Base-by-base conservation (phyloP, 2,113 vertebrate genomes). In the Zapornia atra region DNA sequence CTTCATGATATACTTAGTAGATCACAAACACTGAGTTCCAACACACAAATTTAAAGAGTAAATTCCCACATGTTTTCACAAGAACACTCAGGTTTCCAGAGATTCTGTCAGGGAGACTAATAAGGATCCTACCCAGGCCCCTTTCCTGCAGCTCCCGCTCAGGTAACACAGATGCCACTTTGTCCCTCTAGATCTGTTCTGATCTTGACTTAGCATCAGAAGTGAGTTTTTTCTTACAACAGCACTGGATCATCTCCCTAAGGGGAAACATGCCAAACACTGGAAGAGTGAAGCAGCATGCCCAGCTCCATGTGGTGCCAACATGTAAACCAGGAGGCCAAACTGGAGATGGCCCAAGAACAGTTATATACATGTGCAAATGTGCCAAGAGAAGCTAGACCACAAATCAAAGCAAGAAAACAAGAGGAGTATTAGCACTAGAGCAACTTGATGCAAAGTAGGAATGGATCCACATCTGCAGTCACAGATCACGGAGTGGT, bases 131-230 rank as follows among this genome's bases (percentile, higher is more conserved):
- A 15, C 11, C 29, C 15, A 38, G 40, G 40, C 73, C 40, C 20
- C 59, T 34, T 57, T 38, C 34, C 36, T 36, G 50, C 36, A 53
- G 42, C 44, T 75, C n/a, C 50, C 40, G 12, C 15, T 53, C 28
- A 16, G 28, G 14, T 46, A 72, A 54, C 0, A 0, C 25, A 7
- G 36, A 20, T 12, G 24, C 5, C 4, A 1, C 25, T 53, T 64
- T 38, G 24, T 15, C 38, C 36, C 25, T 75, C 42, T 18, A 36
- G 36, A 59, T 28, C 31, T 59, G n/a, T 61, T 78, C 28, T 20
- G n/a, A 64, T 48, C 40, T 61, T 24, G 10, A 50, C n/a, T 38
- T 50, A 40, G 50, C 38, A 54, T 59, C 63, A 40, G 1, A 10
- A 70, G 13, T 28, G 15, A 13, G 69, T 80, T 72, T 78, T 57